Percentiles rank a stretch among this genome's conserved stretches.
Conservation (phyloP, 2,113 vertebrate genomes). For the Mola mola region DNA sequence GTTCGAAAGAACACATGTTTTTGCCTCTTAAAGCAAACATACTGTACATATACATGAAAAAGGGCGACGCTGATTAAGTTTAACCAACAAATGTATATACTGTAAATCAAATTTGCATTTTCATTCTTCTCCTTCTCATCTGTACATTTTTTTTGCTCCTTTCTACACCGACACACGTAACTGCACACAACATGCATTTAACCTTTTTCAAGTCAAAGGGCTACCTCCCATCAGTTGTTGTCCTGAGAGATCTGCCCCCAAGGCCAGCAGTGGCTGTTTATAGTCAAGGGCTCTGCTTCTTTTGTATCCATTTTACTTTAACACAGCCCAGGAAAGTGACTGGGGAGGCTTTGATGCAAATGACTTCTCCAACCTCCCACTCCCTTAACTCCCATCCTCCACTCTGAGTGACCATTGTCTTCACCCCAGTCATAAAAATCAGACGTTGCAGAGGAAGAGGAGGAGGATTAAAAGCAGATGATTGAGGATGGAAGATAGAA, state of each 20-base stretch:
- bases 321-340: slow-evolving; percentile 20
- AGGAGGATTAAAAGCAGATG: slow-evolving; percentile 53
- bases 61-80: too few relatives aligned
- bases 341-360: slow-evolving; percentile 47
- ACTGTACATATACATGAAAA: too few relatives aligned
- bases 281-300: slow-evolving; percentile 11
- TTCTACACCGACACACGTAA: too few relatives aligned
- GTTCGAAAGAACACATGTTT: too few relatives aligned
- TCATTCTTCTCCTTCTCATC: neutral
- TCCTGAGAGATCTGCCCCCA: slow-evolving; percentile 30
- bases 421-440: slow-evolving; percentile 72
- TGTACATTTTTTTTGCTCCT: neutral
- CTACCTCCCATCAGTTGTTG: slow-evolving; percentile 26
- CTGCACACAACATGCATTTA: neutral
- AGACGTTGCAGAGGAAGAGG: slow-evolving; percentile 30
- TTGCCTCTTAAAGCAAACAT: too few relatives aligned
- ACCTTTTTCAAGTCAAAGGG: slow-evolving; percentile 22
- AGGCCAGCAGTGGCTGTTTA: slow-evolving; percentile 33
- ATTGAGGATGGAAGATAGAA: slow-evolving; percentile 37
- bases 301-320: slow-evolving; percentile 24
- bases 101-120: too few relatives aligned
- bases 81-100: too few relatives aligned
- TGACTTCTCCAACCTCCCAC: slow-evolving; percentile 48
- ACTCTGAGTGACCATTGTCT: slow-evolving; percentile 64
- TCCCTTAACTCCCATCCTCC: slow-evolving; percentile 41